A percentile compares a stretch with the other conserved stretches of the same genome.
phyloP scores from a whole-genome alignment of 1,140 invertebrate species.

The Lutraria rhynchaena region DNA sequence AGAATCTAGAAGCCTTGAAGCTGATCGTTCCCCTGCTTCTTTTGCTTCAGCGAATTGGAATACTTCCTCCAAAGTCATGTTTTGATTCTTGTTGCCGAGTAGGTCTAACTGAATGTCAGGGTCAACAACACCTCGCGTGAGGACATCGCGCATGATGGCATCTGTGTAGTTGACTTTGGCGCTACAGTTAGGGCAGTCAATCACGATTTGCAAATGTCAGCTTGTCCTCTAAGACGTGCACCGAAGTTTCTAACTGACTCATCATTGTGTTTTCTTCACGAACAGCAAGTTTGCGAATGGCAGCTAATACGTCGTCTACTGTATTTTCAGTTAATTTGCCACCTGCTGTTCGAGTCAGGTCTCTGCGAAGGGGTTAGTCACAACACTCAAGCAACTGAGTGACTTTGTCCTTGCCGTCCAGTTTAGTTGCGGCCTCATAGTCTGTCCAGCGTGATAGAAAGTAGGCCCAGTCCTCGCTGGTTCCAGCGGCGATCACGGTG shows the following conservation, averaged over 20 bases:
- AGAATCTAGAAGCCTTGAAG: not conserved
- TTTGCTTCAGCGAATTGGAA: constrained; percentile 12
- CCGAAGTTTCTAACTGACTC: not conserved
- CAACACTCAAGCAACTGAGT: constrained; percentile 38
- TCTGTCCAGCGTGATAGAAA: constrained; percentile 12
- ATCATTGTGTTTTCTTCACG: not conserved
- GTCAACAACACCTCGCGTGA: not conserved
- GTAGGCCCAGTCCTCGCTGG: constrained; percentile 42
- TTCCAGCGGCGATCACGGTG: constrained; percentile 12
- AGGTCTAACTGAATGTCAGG: constrained; percentile 6
- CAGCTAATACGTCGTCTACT: constrained; percentile 1
- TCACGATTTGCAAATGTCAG: not conserved
- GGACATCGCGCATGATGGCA: not conserved
- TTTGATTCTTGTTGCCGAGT: constrained; percentile 3
- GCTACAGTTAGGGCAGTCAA: not conserved
- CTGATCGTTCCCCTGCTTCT: too few relatives aligned
- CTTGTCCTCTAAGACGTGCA: not conserved
- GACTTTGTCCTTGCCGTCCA: constrained; percentile 13
- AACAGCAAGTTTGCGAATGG: constrained; percentile 17
- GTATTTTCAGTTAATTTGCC: not conserved
- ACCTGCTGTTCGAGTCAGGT: not conserved
- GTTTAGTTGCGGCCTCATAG: constrained; percentile 13
- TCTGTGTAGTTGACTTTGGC: not conserved
- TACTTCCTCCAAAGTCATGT: too few relatives aligned
- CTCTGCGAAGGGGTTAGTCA: constrained; percentile 18